Evolutionary conservation across 2,888 invertebrate genomes (phyloP).

Genomic region (Erebia ligea): DNA sequence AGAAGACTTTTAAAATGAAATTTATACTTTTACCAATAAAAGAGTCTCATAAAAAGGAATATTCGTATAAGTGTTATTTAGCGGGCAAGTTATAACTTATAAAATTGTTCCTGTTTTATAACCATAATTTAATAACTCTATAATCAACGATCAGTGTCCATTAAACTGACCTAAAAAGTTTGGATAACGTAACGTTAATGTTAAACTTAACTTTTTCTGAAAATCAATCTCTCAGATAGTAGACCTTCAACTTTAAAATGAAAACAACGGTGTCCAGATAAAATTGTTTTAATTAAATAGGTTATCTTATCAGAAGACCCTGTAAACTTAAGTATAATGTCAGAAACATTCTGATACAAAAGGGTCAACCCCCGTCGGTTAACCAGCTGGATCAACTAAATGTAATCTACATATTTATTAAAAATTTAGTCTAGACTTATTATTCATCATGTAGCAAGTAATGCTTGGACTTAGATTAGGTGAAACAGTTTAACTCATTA

Average conservation of each 20-base stretch:
- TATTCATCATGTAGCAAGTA: constrained; percentile 42
- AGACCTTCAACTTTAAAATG: not conserved
- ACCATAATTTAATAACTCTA: not conserved
- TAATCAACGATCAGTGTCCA: not conserved
- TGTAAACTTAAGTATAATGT: not conserved
- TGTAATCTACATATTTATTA: constrained; percentile 67
- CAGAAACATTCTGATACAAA: constrained; percentile 41
- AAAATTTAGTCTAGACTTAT: constrained; percentile 59
- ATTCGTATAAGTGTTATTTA: not conserved
- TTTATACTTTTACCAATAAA: not conserved
- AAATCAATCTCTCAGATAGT: not conserved
- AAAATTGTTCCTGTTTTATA: not conserved
- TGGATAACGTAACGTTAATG: not conserved
- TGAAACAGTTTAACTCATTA: constrained; percentile 43
- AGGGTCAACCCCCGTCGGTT: constrained; percentile 51
- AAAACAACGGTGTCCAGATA: not conserved
- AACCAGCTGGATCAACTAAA: constrained; percentile 58
- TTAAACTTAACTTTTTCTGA: not conserved
- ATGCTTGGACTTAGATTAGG: constrained; percentile 39
- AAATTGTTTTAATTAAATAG: not conserved
- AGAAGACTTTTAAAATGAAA: not conserved
- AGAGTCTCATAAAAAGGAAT: not conserved
- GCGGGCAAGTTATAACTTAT: not conserved
- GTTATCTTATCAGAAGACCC: not conserved
- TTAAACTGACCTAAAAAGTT: not conserved